phyloP scores from a whole-genome alignment of 2,888 invertebrate genomes.

The Caenorhabditis drosophilae region DNA sequence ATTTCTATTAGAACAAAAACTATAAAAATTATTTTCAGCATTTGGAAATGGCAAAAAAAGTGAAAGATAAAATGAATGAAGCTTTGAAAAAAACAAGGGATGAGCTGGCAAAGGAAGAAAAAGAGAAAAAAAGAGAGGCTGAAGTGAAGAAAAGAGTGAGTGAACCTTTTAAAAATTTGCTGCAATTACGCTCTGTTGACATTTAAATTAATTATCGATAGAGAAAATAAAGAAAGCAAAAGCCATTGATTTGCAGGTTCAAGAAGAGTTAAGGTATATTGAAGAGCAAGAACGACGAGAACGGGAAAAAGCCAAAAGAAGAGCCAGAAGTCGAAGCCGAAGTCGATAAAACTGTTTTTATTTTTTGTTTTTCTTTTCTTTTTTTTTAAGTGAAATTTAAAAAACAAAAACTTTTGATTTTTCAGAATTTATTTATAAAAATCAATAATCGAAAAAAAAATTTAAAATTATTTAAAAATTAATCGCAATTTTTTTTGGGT shows the following conservation, averaged over 20 bases:
- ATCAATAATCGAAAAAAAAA: too few relatives aligned
- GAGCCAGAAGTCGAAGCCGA: constrained; percentile 7
- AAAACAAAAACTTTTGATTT: too few relatives aligned
- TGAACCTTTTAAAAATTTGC: neutral
- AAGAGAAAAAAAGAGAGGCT: constrained; percentile 42
- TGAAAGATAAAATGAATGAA: constrained; percentile 55
- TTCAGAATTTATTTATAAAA: too few relatives aligned
- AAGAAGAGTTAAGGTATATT: constrained; percentile 43
- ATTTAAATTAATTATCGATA: too few relatives aligned
- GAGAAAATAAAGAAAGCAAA: too few relatives aligned
- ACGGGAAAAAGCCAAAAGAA: constrained; percentile 31
- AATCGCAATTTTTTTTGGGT: too few relatives aligned
- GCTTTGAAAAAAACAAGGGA: constrained; percentile 55
- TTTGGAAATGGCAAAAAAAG: constrained; percentile 44
- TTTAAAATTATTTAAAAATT: too few relatives aligned
- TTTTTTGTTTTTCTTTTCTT: too few relatives aligned
- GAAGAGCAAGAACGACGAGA: constrained; percentile 40
- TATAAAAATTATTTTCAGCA: constrained; percentile 36
- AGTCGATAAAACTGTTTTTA: constrained; percentile 1
- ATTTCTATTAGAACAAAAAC: too few relatives aligned
- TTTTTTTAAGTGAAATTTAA: too few relatives aligned
- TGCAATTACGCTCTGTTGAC: neutral
- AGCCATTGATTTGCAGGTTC: constrained; percentile 30
- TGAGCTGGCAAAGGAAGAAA: constrained; percentile 55
- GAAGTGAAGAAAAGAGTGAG: constrained; percentile 41